These are phyloP conservation scores for Tringa solitaria DNA, from an alignment of 2,113 vertebrate species.

Conservation along the genomic window DNA sequence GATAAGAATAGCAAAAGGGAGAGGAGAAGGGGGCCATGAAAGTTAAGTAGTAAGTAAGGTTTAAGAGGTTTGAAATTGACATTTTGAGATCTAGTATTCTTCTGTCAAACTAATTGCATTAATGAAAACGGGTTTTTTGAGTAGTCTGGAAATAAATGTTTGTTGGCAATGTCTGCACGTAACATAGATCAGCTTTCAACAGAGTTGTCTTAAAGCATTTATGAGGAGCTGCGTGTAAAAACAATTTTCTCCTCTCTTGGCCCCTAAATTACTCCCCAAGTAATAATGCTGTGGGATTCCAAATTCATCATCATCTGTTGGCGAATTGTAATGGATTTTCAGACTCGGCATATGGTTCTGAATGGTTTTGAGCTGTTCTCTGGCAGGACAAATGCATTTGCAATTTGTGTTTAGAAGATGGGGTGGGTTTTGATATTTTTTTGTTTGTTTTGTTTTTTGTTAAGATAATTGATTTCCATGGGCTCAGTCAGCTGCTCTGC, in stretches of 20 bases:
- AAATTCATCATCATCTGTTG: conserved; percentile 27
- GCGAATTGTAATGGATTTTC: not conserved
- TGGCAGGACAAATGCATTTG: not conserved
- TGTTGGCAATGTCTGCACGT: not conserved
- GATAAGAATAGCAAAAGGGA: not conserved
- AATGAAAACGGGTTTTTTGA: not conserved
- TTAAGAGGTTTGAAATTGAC: not conserved
- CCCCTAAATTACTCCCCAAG: not conserved
- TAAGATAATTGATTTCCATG: not conserved
- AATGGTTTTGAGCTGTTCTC: not conserved
- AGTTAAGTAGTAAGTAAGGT: not conserved
- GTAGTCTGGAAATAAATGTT: not conserved
- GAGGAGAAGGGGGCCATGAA: not conserved
- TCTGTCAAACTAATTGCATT: not conserved
- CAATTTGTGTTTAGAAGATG: not conserved
- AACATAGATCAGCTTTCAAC: not conserved
- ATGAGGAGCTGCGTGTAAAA: not conserved
- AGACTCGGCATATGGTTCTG: not conserved
- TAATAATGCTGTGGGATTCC: not conserved
- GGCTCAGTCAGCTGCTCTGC: not conserved
- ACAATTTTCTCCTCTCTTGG: not conserved
- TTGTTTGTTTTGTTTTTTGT: not conserved
- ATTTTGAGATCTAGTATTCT: not conserved
- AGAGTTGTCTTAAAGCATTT: not conserved
- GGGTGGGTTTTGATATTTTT: not conserved